These are phyloP conservation scores for Vanessa tameamea DNA, from an alignment of 1,140 invertebrate genomes.

Conservation along the genomic window DNA sequence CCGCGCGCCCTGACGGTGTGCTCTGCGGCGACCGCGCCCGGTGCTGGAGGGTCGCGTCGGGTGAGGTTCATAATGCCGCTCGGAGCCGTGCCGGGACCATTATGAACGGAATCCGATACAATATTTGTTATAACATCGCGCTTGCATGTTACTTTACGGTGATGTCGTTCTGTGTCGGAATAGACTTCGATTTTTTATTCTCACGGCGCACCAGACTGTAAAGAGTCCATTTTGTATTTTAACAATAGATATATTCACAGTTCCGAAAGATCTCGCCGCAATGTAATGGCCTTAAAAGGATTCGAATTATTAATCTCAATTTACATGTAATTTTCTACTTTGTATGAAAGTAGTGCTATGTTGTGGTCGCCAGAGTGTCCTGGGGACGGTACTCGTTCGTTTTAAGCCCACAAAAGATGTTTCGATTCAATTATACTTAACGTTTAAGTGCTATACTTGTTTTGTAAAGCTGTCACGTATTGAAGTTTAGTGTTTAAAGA, in stretches of 20 bases:
- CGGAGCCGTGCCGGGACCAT: not conserved
- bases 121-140: conserved; percentile 48
- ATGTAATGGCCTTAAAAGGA: conserved; percentile 10
- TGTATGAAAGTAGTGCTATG: not conserved
- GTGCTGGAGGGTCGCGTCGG: conserved; percentile 53
- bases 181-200: conserved; percentile 17
- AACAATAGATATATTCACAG: not conserved
- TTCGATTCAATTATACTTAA: conserved; percentile 35
- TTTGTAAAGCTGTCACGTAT: conserved; percentile 34
- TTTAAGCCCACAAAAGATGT: not conserved
- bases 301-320: conserved; percentile 17
- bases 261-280: not conserved
- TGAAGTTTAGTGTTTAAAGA: conserved; percentile 22
- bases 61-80: too few species aligned
- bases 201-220: conserved; percentile 7
- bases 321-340: conserved; percentile 12
- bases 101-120: conserved; percentile 43
- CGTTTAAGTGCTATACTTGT: conserved; percentile 56
- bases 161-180: conserved; percentile 35
- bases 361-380: not conserved
- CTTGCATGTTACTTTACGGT: conserved; percentile 51
- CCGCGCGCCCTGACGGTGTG: not conserved
- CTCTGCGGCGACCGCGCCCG: conserved; percentile 38
- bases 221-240: conserved; percentile 18
- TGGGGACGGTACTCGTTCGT: not conserved